Evolutionary conservation across 2,113 vertebrate genomes (phyloP), one percentile per base, ranked within the genome.

Genomic region (Atrichornis clamosus): DNA sequence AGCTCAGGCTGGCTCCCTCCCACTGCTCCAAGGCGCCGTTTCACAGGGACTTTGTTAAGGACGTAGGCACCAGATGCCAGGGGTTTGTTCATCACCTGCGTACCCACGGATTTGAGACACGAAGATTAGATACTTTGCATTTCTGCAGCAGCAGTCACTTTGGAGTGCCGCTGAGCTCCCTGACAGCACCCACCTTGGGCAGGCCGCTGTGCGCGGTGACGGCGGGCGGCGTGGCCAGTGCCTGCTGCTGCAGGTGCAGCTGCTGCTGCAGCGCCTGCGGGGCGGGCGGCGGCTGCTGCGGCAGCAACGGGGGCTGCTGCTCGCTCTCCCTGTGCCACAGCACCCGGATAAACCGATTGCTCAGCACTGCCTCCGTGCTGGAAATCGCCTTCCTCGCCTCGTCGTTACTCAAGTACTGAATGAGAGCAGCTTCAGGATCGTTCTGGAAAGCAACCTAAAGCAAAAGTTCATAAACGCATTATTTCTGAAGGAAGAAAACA

Each of bases 261-360:
- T 97, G 97, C 67, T 97, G 95, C 55, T 97, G 96, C 74, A 98
- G 97, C 47, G 98, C 97, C 53, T 98, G 84, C 2, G 84, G 98
- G 13, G 96, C 58, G 44, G 97, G 90, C 2, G 26, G 84, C 89
- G n/a, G 91, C 59, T 96, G 95, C 75, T 97, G 98, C 94, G 97
- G 97, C 76, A 96, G 97, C 74, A 96, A 87, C 0, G 96, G 69
- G 13, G 89, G 73, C 62, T 88, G 97, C 90, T 95, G 98, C 33
- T 98, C 97, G 20, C 97, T 93, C 85, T 99, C 99, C 20, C 99
- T 98, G 94, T 99, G 99, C 99, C 99, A 99, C 86, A 99, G 98
- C 21, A 99, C 99, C 55, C 99, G 96, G 92, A 99, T 99, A 62
- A 99, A 99, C 11, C 99, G 98, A 87, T 99, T 99, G 96, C 99